Evolutionary conservation across 1,140 invertebrate genomes (phyloP), one percentile per base, ranked within the genome.

Genomic region (Teleopsis dalmanni): DNA sequence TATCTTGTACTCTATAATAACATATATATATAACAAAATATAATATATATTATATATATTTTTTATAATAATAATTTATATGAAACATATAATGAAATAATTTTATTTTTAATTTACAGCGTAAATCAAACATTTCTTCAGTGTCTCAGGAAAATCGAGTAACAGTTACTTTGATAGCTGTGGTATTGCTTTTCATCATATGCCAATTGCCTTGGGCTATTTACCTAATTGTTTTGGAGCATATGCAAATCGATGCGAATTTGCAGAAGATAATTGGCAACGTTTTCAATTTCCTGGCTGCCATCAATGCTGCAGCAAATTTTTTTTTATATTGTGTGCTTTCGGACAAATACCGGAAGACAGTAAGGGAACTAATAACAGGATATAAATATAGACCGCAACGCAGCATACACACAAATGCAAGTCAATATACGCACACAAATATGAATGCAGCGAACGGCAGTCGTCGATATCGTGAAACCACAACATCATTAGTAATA

Each of bases 311-410:
- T 3, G 76, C 81, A 11, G 76, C 75, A 3, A 88, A 88, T 71
- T 88, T 89, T 69, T 73, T 89, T 40, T 71, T 89, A 27, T 89
- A 89, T 65, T 87, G 84, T 50, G 80, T 81, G 21, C 77, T 89
- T 56, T 85, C 83, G 53, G 81, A 83, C 59, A 83, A 83, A 56
- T 89, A 87, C 72, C 73, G 86, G 22, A 78, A 78, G 49, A 88
- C 85, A 5, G 81, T 89, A 51, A 71, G 79, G 34, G 63, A 75
- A 26, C 73, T 86, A 3, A 81, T 87, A 59, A 80, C 65, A 13
- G 64, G 70, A 7, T 66, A 72, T 44, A 62, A 61, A 2, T 61
- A 64, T 53, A 57, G 57, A 4, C 58, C 49, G 36, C 60, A 62
- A 11, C 40, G 41, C 8, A 44, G 65, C 34, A 55, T 50, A 21